These are phyloP conservation scores for Globicephala melas DNA, from an alignment of 2,113 vertebrate species.

Conservation along the genomic window DNA sequence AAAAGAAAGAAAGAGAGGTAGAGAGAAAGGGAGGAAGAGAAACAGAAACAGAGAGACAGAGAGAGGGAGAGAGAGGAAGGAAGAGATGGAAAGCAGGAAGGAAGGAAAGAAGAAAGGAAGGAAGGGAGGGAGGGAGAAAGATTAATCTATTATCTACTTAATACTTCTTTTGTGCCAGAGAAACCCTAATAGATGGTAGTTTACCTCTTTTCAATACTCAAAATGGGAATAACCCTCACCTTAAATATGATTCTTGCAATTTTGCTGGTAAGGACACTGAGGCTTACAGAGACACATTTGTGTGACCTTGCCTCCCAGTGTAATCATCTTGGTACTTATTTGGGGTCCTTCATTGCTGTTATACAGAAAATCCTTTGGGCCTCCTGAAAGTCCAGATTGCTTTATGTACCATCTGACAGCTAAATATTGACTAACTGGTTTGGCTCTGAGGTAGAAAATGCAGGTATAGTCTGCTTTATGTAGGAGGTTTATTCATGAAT, in stretches of 20 bases:
- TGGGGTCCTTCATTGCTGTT: not conserved
- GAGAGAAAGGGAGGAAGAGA: not conserved
- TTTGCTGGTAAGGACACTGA: not conserved
- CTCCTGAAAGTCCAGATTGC: not conserved
- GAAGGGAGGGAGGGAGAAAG: not conserved
- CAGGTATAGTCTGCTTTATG: not conserved
- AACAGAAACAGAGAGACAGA: not conserved
- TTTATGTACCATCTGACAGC: not conserved
- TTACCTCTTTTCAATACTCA: not conserved
- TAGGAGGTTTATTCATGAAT: not conserved
- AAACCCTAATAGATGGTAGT: not conserved
- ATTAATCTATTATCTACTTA: not conserved
- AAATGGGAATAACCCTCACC: not conserved
- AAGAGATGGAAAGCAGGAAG: too few relatives aligned
- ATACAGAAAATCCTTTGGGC: not conserved
- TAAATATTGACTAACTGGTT: not conserved
- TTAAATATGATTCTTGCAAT: not conserved
- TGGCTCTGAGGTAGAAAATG: not conserved
- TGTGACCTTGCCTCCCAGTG: not conserved
- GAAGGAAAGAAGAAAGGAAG: not conserved
- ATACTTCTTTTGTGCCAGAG: not conserved
- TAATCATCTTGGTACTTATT: not conserved
- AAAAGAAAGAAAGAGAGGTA: not conserved
- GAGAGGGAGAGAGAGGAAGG: fast-evolving
- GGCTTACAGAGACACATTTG: not conserved